A percentile compares a stretch with the other conserved stretches of the same genome.
Conservation (phyloP, 2,888 invertebrate species). For the Epistrophella euchroma region DNA sequence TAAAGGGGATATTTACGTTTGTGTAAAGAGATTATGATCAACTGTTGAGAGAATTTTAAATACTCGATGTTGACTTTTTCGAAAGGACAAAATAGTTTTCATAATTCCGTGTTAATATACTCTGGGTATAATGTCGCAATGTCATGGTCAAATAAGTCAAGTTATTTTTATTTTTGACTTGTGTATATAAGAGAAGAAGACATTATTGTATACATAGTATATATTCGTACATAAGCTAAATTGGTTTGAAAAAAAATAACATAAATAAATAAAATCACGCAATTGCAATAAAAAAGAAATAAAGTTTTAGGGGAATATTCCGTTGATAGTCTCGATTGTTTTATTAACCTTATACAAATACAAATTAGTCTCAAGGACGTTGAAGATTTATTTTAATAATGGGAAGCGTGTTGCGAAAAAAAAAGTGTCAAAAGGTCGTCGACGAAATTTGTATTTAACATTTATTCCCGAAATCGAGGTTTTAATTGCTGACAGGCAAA, state of each 20-base stretch:
- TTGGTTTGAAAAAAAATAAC: neutral
- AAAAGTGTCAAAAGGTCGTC: neutral
- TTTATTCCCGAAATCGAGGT: neutral
- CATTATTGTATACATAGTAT: neutral
- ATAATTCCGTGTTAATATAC: slow-evolving; percentile 32
- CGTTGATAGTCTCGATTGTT: slow-evolving; percentile 19
- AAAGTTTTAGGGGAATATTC: neutral
- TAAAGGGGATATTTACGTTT: slow-evolving; percentile 18
- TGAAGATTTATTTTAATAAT: neutral
- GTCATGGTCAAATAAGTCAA: slow-evolving; percentile 50
- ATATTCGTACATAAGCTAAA: neutral
- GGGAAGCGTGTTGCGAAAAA: neutral
- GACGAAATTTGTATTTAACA: neutral
- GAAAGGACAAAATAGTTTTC: slow-evolving; percentile 24
- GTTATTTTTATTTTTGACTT: slow-evolving; percentile 1
- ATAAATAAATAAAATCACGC: slow-evolving; percentile 21
- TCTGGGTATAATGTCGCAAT: slow-evolving; percentile 48
- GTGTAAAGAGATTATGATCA: slow-evolving; percentile 43
- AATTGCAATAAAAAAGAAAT: slow-evolving; percentile 5
- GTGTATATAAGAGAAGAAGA: neutral
- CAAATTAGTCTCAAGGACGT: slow-evolving; percentile 20
- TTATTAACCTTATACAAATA: slow-evolving; percentile 3
- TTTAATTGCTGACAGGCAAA: neutral
- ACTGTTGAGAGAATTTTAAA: slow-evolving; percentile 34
- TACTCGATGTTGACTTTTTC: slow-evolving; percentile 24